Evolutionary conservation across 2,113 vertebrate species (phyloP), one percentile per base, ranked within the genome.

Genomic region (Lathamus discolor): DNA sequence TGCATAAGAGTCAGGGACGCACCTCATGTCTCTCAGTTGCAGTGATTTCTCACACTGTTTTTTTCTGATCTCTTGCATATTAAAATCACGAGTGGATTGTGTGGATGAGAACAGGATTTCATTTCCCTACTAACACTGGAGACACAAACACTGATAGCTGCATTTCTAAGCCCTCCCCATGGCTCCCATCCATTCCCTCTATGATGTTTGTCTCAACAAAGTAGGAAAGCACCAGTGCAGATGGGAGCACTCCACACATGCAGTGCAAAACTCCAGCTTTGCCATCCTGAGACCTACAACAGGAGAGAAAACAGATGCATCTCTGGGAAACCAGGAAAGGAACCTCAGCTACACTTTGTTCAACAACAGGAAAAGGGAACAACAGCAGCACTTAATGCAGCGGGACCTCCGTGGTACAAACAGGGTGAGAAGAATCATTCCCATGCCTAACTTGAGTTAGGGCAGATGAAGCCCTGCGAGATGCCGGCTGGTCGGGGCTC

Each of bases 151-250:
- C 6, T 3, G 74, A 92, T 27, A 67, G 79, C 69, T 92, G 69
- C 13, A 68, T 27, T 44, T 44, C 74, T 59, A 62, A 92, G 84
- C 54, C 43, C 91, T 41, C 63, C 72, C 91, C 86, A 57, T 5
- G 23, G 78, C 61, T 95, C 93, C 62, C 55, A 81, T 37, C 73
- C 89, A 33, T 39, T 79, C 77, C 63, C 90, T 93, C 27, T 93
- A 81, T 10, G 14, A 94, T 8, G 39, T 55, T 66, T 88, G 85
- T 69, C 52, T 31, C 70, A 31, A 31, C 52, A 68, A 35, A 6
- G 51, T 7, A 80, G 55, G 51, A 95, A 70, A 91, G 83, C 17
- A 44, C 11, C 39, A 63, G 66, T 19, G 64, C 29, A 78, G 76
- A 80, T 83, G 31, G 55, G 25, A 49, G 17, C 1, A 5, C 85